Percentiles rank a stretch among this genome's conserved stretches.
Evolutionary conservation across 2,113 vertebrate genomes (phyloP).

Genomic region (Megaleporinus macrocephalus): DNA sequence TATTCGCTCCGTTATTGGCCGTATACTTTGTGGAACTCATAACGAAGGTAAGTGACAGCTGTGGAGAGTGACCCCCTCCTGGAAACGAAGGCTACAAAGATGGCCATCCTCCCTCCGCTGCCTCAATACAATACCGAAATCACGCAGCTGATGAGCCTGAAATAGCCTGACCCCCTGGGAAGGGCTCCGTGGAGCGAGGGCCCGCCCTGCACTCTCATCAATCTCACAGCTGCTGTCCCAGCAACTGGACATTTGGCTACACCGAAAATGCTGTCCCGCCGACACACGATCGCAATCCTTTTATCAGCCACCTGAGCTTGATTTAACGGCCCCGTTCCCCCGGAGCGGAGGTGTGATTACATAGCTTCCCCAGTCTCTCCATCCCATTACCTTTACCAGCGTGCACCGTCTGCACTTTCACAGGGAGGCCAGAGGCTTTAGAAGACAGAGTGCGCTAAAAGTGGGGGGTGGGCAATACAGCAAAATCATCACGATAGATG

Average conservation of each 20-base stretch:
- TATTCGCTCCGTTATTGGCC: constrained; percentile 67
- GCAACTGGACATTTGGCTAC: constrained; percentile 51
- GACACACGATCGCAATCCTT: constrained; percentile 69
- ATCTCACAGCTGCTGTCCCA: constrained; percentile 61
- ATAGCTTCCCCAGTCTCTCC: constrained; percentile 52
- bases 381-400: constrained; percentile 46
- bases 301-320: constrained; percentile 75
- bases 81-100: constrained; percentile 14
- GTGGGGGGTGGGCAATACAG: not conserved
- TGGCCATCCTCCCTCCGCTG: constrained; percentile 11
- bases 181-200: constrained; percentile 50
- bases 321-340: constrained; percentile 69
- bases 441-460: not conserved
- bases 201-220: constrained; percentile 63
- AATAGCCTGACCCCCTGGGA: constrained; percentile 64
- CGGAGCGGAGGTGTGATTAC: constrained; percentile 64
- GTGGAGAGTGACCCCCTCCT: constrained; percentile 1
- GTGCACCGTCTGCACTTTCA: constrained; percentile 6
- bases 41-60: constrained; percentile 39
- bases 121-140: constrained; percentile 35
- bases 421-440: constrained; percentile 2
- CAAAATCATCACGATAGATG: not conserved
- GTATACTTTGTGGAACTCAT: constrained; percentile 59
- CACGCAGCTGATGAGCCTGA: constrained; percentile 59
- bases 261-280: constrained; percentile 42